Evolutionary conservation across 2,113 vertebrate species (phyloP).

Genomic region (Gymnobelideus leadbeateri): DNA sequence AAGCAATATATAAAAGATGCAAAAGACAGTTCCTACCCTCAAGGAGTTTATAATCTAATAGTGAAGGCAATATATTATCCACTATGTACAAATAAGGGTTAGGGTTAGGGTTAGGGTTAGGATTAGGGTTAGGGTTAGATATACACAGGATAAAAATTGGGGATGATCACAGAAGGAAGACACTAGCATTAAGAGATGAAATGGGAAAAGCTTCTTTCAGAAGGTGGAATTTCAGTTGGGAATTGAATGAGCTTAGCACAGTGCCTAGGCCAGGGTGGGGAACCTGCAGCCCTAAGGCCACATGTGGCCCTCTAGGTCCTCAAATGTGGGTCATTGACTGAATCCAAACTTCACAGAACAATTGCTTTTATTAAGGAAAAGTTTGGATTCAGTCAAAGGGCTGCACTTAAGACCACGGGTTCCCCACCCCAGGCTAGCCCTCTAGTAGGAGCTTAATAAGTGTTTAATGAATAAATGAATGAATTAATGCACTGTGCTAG

Average conservation of each 20-base stretch:
- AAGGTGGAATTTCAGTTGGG: neutral
- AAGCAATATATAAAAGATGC: neutral
- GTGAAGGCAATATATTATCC: neutral
- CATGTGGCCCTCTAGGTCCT: too few relatives aligned
- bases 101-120: too few relatives aligned
- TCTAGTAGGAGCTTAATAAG: neutral
- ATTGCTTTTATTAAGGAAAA: too few relatives aligned
- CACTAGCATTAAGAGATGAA: neutral
- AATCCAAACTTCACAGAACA: too few relatives aligned
- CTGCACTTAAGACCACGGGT: too few relatives aligned
- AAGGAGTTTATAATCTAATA: neutral
- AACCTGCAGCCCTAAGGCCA: too few relatives aligned
- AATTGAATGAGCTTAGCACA: neutral
- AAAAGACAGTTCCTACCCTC: neutral
- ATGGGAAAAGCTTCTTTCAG: neutral
- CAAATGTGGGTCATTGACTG: too few relatives aligned
- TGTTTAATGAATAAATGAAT: neutral
- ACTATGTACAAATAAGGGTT: neutral
- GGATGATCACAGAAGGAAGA: neutral
- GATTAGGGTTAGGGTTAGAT: too few relatives aligned
- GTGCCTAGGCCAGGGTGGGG: neutral
- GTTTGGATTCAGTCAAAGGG: too few relatives aligned
- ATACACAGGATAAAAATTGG: neutral
- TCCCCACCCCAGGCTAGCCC: too few relatives aligned
- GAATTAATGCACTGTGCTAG: neutral